phyloP scores from a whole-genome alignment of 2,113 vertebrate species.

The Pycnonotus jocosus region DNA sequence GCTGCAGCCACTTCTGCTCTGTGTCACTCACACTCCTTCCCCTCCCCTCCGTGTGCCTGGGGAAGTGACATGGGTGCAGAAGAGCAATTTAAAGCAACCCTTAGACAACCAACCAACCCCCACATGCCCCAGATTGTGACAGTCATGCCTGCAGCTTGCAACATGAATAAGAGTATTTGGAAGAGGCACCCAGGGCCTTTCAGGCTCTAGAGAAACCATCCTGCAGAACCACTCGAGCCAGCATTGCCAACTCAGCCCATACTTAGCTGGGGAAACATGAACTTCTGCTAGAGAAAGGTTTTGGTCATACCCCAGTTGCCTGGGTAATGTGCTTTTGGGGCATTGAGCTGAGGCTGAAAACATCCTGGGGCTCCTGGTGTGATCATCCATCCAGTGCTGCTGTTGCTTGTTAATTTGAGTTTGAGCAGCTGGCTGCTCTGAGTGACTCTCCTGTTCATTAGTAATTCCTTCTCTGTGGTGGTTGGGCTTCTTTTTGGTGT shows the following conservation, averaged over 20 bases:
- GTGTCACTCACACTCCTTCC: not conserved
- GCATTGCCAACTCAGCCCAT: not conserved
- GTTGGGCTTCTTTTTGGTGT: not conserved
- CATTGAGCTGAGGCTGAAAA: not conserved
- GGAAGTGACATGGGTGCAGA: not conserved
- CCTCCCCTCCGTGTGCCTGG: not conserved
- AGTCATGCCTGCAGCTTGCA: not conserved
- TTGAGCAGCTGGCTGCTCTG: not conserved
- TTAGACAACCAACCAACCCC: not conserved
- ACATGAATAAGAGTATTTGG: not conserved
- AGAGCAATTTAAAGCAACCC: not conserved
- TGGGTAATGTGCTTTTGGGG: not conserved
- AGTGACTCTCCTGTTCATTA: not conserved
- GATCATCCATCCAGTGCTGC: not conserved
- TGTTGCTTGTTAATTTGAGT: not conserved
- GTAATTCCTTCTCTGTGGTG: not conserved
- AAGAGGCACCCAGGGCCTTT: not conserved
- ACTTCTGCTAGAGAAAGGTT: not conserved
- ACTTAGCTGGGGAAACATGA: not conserved
- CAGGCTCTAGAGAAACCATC: not conserved
- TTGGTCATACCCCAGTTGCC: not conserved
- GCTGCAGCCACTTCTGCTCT: too few species aligned
- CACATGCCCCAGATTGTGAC: accelerated
- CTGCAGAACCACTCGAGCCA: not conserved
- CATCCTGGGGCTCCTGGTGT: not conserved